Conservation (phyloP, 53 echinoderm and acorn worm genomes). For the Actinopyga echinites region DNA sequence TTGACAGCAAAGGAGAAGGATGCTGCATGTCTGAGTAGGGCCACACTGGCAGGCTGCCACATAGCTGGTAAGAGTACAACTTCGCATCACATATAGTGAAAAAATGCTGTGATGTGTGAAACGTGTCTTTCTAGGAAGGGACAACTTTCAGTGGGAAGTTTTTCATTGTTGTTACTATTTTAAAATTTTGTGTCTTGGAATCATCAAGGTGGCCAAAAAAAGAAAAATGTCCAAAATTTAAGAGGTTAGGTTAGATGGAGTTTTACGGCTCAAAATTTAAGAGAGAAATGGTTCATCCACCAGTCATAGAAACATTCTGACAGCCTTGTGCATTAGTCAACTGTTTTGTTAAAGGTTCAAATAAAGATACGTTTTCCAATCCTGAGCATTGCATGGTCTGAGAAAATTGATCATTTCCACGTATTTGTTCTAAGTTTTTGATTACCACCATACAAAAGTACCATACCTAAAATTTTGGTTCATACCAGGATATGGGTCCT, state of each 20-base stretch:
- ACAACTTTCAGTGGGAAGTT: no score
- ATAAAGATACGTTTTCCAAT: background rate
- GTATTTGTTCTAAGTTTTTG: no score
- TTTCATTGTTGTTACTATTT: no score
- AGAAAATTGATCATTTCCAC: no score
- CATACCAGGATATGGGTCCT: background rate
- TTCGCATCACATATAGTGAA: background rate
- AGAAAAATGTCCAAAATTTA: no score
- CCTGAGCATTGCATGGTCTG: no score
- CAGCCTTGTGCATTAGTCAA: background rate
- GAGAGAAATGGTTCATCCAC: background rate
- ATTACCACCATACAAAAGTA: background rate
- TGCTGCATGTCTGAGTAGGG: conserved; percentile 33
- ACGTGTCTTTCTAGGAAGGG: no score
- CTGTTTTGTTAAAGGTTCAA: background rate
- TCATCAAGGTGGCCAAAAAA: no score
- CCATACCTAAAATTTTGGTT: background rate
- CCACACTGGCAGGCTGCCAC: conserved; percentile 31
- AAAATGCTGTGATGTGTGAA: background rate
- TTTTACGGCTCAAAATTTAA: background rate
- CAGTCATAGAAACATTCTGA: background rate
- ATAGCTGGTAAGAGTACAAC: conserved; percentile 47
- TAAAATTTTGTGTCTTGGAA: no score
- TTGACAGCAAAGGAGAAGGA: conserved; percentile 19
- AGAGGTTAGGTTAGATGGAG: no score